Conservation (phyloP, 2,113 vertebrate species). For the Smithornis capensis region DNA sequence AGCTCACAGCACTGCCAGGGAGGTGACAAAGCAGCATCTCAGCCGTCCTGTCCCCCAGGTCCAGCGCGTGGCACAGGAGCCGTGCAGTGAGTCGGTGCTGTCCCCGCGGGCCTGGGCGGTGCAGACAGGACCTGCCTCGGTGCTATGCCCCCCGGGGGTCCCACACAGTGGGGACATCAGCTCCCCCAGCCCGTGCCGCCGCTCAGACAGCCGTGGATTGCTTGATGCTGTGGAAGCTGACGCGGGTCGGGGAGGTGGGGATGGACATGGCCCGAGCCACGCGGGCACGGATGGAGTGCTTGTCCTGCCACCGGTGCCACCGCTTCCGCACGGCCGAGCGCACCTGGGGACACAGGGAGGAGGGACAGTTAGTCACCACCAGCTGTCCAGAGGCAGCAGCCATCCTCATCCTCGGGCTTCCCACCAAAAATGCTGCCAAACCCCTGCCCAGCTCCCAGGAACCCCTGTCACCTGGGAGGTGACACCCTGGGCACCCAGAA, state of each 20-base stretch:
- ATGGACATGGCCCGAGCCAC: slow-evolving; percentile 96
- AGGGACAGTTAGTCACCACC: accelerated
- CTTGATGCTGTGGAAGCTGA: slow-evolving; percentile 99
- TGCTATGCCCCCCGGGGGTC: too few species aligned
- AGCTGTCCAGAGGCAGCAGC: not conserved
- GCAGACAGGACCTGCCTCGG: not conserved
- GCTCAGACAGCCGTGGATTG: slow-evolving; percentile 79
- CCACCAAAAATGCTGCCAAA: not conserved
- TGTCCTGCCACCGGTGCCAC: slow-evolving; percentile 96
- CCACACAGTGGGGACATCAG: accelerated
- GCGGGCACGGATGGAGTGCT: slow-evolving; percentile 86
- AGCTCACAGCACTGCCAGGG: not conserved
- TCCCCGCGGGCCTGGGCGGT: not conserved
- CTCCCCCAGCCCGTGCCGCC: accelerated
- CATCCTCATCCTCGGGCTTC: not conserved
- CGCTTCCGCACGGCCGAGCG: slow-evolving; percentile 88
- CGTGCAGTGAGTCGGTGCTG: not conserved
- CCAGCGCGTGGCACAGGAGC: not conserved
- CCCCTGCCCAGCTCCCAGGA: not conserved
- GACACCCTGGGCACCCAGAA: not conserved
- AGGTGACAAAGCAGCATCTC: not conserved
- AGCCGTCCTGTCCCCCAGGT: not conserved
- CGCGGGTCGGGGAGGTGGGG: slow-evolving; percentile 91
- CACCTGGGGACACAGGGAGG: slow-evolving; percentile 70
- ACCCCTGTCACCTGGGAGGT: too few species aligned